Conservation (phyloP, 2,888 invertebrate species). For the Plemyria rubiginata region DNA sequence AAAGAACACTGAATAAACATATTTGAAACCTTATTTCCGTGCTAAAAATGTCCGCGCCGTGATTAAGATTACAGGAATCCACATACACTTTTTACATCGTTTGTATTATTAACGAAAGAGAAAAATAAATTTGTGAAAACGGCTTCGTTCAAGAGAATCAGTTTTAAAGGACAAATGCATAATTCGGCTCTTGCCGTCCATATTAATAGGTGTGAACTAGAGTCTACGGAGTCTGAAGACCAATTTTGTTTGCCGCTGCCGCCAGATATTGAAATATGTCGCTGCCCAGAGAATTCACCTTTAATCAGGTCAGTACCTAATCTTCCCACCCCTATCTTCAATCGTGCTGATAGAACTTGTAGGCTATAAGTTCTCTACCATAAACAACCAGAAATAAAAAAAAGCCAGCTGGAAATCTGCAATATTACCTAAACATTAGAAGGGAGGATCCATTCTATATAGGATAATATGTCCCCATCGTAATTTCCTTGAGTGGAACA, state of each 20-base stretch:
- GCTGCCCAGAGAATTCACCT: constrained; percentile 86
- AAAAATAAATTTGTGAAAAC: constrained; percentile 62
- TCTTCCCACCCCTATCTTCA: not conserved
- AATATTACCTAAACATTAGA: too few relatives aligned
- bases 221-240: constrained; percentile 77
- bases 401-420: too few relatives aligned
- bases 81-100: not conserved
- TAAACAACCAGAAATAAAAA: too few relatives aligned
- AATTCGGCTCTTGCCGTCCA: constrained; percentile 68
- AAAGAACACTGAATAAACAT: constrained; percentile 12
- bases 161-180: constrained; percentile 69
- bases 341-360: not conserved
- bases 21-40: not conserved
- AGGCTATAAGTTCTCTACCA: not conserved
- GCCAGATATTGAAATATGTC: constrained; percentile 83
- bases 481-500: too few relatives aligned
- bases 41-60: constrained; percentile 32
- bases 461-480: too few relatives aligned
- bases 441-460: too few relatives aligned
- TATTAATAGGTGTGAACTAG: constrained; percentile 55
- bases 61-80: not conserved
- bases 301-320: constrained; percentile 74
- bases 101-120: constrained; percentile 45
- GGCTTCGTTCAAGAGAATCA: constrained; percentile 57
- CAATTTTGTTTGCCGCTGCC: constrained; percentile 68